A percentile compares a stretch with the other conserved stretches of the same genome.
These are phyloP conservation scores for Agonum fuliginosum DNA, from an alignment of 2,888 invertebrate species.

Conservation along the genomic window DNA sequence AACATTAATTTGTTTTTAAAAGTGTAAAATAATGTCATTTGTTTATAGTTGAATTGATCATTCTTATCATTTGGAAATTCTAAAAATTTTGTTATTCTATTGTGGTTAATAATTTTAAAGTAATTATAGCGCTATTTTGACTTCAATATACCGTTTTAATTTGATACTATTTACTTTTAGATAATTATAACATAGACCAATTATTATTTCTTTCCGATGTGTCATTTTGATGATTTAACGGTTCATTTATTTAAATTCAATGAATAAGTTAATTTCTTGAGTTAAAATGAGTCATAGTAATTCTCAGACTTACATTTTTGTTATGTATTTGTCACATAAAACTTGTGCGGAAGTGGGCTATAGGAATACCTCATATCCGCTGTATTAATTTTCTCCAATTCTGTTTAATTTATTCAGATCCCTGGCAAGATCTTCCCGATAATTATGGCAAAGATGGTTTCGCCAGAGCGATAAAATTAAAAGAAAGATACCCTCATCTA, in stretches of 20 bases:
- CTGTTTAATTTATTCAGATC: conserved; percentile 73
- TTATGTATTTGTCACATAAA: neutral
- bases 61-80: no score
- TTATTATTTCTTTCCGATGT: neutral
- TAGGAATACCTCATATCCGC: no score
- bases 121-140: no score
- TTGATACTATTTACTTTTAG: no score
- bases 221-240: conserved; percentile 16
- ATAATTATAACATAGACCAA: no score
- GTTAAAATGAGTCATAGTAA: conserved; percentile 20
- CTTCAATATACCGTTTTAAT: no score
- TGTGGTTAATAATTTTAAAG: no score
- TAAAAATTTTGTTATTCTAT: no score
- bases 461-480: conserved; percentile 80
- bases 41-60: no score
- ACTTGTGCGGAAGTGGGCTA: neutral
- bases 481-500: conserved; percentile 81
- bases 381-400: neutral
- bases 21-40: neutral
- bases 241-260: conserved; percentile 13
- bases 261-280: conserved; percentile 8
- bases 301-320: neutral
- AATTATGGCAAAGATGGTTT: conserved; percentile 84
- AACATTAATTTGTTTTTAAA: neutral
- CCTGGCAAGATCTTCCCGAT: conserved; percentile 85